phyloP scores from a whole-genome alignment of 2,113 vertebrate genomes.

The Malurus alboscapulatus region DNA sequence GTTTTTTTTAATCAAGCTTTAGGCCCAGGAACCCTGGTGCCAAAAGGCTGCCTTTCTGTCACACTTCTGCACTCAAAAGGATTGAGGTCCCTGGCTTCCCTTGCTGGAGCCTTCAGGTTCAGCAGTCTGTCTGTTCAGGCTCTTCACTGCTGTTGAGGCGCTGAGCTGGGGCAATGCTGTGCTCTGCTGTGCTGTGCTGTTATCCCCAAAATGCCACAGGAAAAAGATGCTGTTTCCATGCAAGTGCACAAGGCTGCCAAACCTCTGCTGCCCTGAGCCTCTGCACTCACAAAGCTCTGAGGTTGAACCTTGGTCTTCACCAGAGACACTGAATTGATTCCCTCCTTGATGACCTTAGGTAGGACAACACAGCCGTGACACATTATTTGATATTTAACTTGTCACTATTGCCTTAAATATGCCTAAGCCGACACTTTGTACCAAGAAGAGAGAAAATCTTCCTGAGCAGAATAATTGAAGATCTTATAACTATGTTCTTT shows the following conservation, averaged over 20 bases:
- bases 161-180: not conserved
- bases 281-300: not conserved
- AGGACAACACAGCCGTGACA: not conserved
- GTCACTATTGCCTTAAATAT: not conserved
- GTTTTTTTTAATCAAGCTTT: not conserved
- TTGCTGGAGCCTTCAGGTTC: not conserved
- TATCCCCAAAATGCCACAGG: not conserved
- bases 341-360: not conserved
- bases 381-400: not conserved
- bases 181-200: too few species aligned
- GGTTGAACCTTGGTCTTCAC: not conserved
- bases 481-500: not conserved
- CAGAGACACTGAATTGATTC: not conserved
- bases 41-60: not conserved
- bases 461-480: not conserved
- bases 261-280: not conserved
- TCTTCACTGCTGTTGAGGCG: not conserved
- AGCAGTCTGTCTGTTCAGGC: accelerated
- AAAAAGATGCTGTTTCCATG: not conserved
- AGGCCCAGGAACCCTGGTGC: not conserved
- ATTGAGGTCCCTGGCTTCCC: not conserved
- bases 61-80: not conserved
- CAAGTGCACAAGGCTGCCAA: not conserved
- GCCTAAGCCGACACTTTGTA: not conserved
- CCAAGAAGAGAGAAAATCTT: not conserved